phyloP scores from a whole-genome alignment of 2,888 invertebrate species.

The Perithous albicinctus region DNA sequence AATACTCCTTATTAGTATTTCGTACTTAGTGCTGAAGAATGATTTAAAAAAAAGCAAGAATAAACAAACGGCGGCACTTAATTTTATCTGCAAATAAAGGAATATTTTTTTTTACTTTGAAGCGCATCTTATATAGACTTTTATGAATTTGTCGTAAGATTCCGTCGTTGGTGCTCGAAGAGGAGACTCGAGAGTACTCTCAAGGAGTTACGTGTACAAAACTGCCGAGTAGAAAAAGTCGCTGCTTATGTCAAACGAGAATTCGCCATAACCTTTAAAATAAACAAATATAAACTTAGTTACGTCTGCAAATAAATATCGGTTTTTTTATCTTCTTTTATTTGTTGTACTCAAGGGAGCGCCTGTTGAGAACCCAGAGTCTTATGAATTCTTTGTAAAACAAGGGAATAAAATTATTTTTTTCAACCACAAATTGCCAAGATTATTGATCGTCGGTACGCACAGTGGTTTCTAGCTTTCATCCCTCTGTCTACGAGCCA shows the following conservation, averaged over 20 bases:
- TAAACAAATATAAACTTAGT: constrained; percentile 22
- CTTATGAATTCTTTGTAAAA: constrained; percentile 15
- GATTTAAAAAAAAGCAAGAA: not conserved
- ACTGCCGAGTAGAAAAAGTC: not conserved
- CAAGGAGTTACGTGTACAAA: not conserved
- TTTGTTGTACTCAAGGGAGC: not conserved
- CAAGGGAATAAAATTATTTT: constrained; percentile 35
- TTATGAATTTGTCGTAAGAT: constrained; percentile 28
- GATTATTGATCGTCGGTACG: constrained; percentile 31
- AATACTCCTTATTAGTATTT: not conserved
- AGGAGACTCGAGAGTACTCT: constrained; percentile 4
- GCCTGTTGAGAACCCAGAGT: constrained; percentile 3
- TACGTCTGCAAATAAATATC: constrained; percentile 24
- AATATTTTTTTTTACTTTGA: constrained; percentile 52
- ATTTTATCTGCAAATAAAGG: constrained; percentile 41
- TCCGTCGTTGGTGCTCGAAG: constrained; percentile 1
- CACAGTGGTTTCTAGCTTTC: constrained; percentile 17
- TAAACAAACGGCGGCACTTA: constrained; percentile 36
- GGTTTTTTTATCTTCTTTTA: constrained; percentile 1
- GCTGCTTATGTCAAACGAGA: constrained; percentile 44
- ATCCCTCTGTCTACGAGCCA: constrained; percentile 16
- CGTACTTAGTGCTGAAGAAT: not conserved
- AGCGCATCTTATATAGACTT: constrained; percentile 46
- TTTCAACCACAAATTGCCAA: constrained; percentile 17
- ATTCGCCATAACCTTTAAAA: constrained; percentile 10